Evolutionary conservation across 2,797 vertebrate genomes (phyloP).

Genomic region (Acanthurus leucopareius): DNA sequence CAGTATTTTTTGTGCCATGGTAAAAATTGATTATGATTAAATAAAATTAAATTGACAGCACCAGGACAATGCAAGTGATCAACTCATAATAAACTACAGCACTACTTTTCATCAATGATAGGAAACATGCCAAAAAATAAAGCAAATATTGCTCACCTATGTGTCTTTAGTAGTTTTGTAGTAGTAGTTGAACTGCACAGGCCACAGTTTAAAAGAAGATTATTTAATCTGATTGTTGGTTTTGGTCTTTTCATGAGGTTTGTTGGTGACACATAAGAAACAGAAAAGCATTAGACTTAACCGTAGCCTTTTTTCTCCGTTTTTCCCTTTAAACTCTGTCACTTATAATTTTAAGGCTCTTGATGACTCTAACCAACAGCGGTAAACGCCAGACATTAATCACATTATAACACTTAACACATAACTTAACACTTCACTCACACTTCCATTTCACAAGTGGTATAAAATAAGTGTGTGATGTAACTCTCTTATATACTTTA

Average conservation of each 20-base stretch:
- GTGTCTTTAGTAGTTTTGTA: background rate
- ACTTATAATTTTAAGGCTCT: background rate
- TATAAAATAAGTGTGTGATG: background rate
- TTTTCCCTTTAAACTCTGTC: background rate
- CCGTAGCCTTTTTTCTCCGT: background rate
- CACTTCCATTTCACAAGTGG: too few relatives aligned
- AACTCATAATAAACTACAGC: background rate
- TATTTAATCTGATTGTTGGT: background rate
- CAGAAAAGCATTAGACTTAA: background rate
- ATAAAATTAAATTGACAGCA: background rate
- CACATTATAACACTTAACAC: too few relatives aligned
- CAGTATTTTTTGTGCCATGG: background rate
- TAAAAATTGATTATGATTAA: background rate
- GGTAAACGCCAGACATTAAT: background rate
- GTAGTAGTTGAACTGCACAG: background rate
- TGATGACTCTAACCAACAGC: background rate
- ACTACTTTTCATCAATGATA: background rate
- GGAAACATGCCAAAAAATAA: background rate
- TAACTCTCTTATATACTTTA: background rate
- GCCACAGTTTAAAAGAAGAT: background rate
- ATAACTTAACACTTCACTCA: background rate
- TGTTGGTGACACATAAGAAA: background rate
- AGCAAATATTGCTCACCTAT: background rate
- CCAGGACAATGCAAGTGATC: background rate
- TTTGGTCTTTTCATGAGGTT: conserved; percentile 4